phyloP scores from a whole-genome alignment of 35 echinoderm and acorn worm genomes.

The Ophiothrix spiculata region DNA sequence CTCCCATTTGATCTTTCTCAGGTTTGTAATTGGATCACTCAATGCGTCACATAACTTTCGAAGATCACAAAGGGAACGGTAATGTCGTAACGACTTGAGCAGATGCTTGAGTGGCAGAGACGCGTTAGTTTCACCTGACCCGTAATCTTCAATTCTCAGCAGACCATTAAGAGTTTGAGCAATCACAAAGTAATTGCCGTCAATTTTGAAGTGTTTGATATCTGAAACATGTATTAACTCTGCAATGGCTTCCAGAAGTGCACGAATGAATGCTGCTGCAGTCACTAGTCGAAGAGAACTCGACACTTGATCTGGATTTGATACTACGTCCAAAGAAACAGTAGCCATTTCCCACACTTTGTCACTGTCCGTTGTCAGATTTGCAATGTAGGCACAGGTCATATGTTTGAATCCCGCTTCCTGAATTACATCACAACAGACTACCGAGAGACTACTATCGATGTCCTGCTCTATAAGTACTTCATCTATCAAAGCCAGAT shows the following conservation, averaged over 20 bases:
- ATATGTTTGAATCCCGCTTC: constrained; percentile 14
- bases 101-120: neutral
- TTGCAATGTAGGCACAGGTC: neutral
- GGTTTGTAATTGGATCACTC: neutral
- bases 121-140: neutral
- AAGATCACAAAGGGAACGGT: neutral
- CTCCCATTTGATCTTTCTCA: neutral
- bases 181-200: neutral
- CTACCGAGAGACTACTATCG: neutral
- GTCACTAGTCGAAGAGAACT: constrained; percentile 2
- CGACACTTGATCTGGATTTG: neutral
- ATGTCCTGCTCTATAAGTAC: neutral
- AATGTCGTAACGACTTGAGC: neutral
- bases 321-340: neutral
- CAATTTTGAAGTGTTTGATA: neutral
- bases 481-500: neutral
- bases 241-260: constrained; percentile 3
- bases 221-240: neutral
- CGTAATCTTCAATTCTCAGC: neutral
- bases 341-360: neutral
- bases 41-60: neutral
- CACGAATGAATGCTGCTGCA: constrained; percentile 16
- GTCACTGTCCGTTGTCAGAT: neutral
- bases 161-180: neutral
- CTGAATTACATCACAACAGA: constrained; percentile 35